These are phyloP conservation scores for Halcyon smyrnensis DNA, from an alignment of 2,797 vertebrate genomes.

Conservation along the genomic window DNA sequence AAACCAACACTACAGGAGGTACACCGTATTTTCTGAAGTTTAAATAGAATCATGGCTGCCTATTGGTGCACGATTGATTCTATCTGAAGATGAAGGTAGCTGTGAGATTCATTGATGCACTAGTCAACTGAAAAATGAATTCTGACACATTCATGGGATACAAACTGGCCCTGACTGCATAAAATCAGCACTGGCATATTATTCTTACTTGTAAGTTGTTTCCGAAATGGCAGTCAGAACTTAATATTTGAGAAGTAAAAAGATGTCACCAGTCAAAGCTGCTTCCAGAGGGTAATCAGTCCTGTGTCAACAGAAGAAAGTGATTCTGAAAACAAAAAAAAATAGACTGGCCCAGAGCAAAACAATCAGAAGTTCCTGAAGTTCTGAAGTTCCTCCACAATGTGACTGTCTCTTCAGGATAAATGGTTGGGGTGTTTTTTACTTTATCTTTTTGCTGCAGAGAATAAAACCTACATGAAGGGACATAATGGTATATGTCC, in stretches of 20 bases:
- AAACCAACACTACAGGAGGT: not conserved
- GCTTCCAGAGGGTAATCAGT: not conserved
- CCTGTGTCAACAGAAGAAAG: not conserved
- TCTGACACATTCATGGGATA: not conserved
- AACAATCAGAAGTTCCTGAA: not conserved
- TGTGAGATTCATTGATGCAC: not conserved
- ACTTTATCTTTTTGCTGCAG: not conserved
- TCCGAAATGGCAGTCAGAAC: not conserved
- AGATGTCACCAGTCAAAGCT: not conserved
- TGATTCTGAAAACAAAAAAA: not conserved
- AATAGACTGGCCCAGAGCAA: not conserved
- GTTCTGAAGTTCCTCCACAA: not conserved
- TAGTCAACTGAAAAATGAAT: not conserved
- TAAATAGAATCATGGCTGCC: not conserved
- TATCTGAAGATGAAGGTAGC: not conserved
- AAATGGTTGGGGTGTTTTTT: not conserved
- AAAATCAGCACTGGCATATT: not conserved
- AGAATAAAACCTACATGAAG: not conserved
- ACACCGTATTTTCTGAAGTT: not conserved
- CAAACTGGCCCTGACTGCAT: not conserved
- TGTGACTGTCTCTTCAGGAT: not conserved
- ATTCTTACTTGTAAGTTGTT: not conserved
- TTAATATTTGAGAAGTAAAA: not conserved
- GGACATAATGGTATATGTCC: fast-evolving
- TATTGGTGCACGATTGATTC: not conserved